A percentile compares a stretch with the other conserved stretches of the same genome.
Evolutionary conservation across 2,797 vertebrate species (phyloP).

Genomic region (Xerus rutilus): DNA sequence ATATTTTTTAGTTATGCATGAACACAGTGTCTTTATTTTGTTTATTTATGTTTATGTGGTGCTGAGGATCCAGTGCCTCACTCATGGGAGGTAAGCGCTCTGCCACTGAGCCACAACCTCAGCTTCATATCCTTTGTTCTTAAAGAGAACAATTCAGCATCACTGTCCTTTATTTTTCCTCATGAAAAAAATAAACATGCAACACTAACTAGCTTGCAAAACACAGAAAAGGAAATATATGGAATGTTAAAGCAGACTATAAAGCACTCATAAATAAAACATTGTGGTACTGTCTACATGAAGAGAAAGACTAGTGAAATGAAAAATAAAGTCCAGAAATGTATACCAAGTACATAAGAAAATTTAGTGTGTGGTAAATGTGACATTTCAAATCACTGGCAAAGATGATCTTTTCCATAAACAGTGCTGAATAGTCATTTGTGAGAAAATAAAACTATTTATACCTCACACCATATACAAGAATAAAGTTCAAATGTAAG

Average conservation of each 20-base stretch:
- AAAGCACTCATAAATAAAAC: slow-evolving; percentile 53
- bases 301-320: slow-evolving; percentile 5
- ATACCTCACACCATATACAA: slow-evolving; percentile 22
- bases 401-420: not conserved
- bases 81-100: too few species aligned
- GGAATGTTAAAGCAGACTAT: not conserved
- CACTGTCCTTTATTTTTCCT: not conserved
- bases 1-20: too few species aligned
- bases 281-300: not conserved
- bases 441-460: slow-evolving; percentile 40
- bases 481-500: slow-evolving; percentile 38
- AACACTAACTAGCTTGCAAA: slow-evolving; percentile 36
- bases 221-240: slow-evolving; percentile 40
- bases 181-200: slow-evolving; percentile 38
- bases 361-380: slow-evolving; percentile 26
- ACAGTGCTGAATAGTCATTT: slow-evolving; percentile 14
- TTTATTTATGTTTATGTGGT: too few species aligned
- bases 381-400: slow-evolving; percentile 30
- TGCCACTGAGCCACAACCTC: too few species aligned
- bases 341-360: slow-evolving; percentile 9
- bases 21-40: too few species aligned
- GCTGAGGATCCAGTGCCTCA: too few species aligned
- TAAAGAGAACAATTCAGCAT: slow-evolving; percentile 23
- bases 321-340: slow-evolving; percentile 62
- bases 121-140: not conserved